Percentiles rank a stretch among this genome's conserved stretches.
Evolutionary conservation across 2,888 invertebrate genomes (phyloP).

Genomic region (Amblyjoppa fuscipennis): DNA sequence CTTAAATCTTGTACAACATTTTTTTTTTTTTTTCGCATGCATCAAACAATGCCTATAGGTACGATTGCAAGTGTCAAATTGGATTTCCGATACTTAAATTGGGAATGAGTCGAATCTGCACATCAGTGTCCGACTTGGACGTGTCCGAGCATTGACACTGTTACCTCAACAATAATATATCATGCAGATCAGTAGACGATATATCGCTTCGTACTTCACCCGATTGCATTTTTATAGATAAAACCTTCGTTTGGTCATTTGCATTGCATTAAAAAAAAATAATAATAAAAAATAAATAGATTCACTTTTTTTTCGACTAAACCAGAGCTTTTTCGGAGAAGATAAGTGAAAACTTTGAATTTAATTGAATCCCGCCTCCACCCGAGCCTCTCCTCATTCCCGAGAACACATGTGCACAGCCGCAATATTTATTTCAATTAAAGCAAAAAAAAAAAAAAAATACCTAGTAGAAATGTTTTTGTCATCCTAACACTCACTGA

Average conservation of each 20-base stretch:
- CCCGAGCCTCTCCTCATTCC: conserved; percentile 21
- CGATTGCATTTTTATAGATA: conserved; percentile 12
- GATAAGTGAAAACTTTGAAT: conserved; percentile 21
- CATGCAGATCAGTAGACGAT: conserved; percentile 22
- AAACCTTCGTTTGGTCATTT: conserved; percentile 7
- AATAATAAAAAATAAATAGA: conserved; percentile 2
- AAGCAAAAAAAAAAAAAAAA: background rate
- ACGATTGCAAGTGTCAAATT: too few species aligned
- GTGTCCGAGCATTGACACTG: too few species aligned
- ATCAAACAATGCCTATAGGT: too few species aligned
- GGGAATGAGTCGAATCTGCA: too few species aligned
- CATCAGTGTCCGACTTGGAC: too few species aligned
- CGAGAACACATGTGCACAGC: conserved; percentile 57
- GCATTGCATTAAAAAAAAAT: conserved; percentile 17
- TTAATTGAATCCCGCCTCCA: background rate
- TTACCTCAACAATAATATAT: background rate
- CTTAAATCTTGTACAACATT: too few species aligned
- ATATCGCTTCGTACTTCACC: conserved; percentile 26
- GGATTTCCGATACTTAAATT: too few species aligned
- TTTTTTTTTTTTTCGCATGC: too few species aligned
- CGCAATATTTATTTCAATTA: conserved; percentile 21
- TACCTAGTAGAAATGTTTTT: conserved; percentile 38
- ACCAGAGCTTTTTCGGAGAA: background rate
- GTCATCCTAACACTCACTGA: conserved; percentile 54
- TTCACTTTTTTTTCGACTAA: background rate